Conservation (phyloP, 2,888 invertebrate species). For the Diplolepis rosae region DNA sequence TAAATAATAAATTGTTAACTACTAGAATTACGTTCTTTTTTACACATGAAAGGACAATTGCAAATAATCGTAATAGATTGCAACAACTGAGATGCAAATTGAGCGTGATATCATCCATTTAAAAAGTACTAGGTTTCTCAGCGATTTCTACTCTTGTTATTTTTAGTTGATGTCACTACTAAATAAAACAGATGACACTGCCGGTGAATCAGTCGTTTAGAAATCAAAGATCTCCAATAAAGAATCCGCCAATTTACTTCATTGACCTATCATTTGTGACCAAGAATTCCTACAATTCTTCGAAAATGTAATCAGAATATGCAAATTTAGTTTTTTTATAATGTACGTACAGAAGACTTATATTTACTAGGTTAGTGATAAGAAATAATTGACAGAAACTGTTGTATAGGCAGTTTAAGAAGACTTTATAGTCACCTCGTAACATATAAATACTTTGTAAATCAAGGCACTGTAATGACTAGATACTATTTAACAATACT, state of each 20-base stretch:
- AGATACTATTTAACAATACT: conserved; percentile 1
- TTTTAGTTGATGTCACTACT: conserved; percentile 64
- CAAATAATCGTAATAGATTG: conserved; percentile 25
- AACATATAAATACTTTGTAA: neutral
- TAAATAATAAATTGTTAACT: neutral
- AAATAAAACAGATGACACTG: conserved; percentile 62
- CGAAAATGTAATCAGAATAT: neutral
- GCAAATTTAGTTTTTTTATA: conserved; percentile 9
- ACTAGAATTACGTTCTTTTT: neutral
- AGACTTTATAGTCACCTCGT: neutral
- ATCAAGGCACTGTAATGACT: conserved; percentile 20
- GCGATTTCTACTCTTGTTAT: conserved; percentile 53
- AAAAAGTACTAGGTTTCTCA: conserved; percentile 52
- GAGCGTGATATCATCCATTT: conserved; percentile 61
- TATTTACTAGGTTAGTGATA: neutral
- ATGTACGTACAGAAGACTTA: neutral
- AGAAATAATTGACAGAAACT: neutral
- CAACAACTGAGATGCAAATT: conserved; percentile 52
- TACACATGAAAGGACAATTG: neutral
- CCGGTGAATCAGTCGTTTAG: conserved; percentile 41
- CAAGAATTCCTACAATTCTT: neutral
- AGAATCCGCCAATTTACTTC: conserved; percentile 2
- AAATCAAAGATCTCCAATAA: neutral
- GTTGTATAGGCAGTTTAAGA: conserved; percentile 7
- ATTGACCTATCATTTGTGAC: neutral